phyloP scores from a whole-genome alignment of 1,140 invertebrate species.

The Drosophila lowei region DNA sequence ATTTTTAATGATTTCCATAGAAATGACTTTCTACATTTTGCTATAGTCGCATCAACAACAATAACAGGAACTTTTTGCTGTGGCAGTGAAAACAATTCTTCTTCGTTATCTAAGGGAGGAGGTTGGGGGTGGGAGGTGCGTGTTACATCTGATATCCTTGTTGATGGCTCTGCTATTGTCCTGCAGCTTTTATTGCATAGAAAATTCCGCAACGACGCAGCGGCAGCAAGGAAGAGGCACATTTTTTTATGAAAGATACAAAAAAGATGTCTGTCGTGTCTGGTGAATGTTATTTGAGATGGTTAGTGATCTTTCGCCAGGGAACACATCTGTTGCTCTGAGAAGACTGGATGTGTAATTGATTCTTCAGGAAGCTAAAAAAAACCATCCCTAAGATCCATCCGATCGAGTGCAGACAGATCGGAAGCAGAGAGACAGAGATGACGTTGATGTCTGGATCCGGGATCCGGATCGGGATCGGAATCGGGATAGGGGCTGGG shows the following conservation, averaged over 20 bases:
- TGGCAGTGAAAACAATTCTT: slow-evolving; percentile 34
- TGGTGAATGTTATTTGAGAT: slow-evolving; percentile 56
- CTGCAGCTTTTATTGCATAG: slow-evolving; percentile 19
- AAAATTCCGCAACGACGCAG: slow-evolving; percentile 5
- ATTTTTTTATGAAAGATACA: not conserved
- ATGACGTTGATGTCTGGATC: slow-evolving; percentile 50
- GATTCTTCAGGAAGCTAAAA: slow-evolving; percentile 71
- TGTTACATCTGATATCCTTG: slow-evolving; percentile 37
- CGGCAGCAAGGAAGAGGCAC: slow-evolving; percentile 23
- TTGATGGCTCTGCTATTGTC: slow-evolving; percentile 18
- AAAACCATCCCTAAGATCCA: not conserved
- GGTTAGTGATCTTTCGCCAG: slow-evolving; percentile 51
- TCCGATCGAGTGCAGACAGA: slow-evolving; percentile 52
- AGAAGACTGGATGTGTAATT: slow-evolving; percentile 52
- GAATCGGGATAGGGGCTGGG: not conserved
- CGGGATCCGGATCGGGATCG: slow-evolving; percentile 3
- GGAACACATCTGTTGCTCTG: slow-evolving; percentile 67
- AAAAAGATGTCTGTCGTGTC: slow-evolving; percentile 54
- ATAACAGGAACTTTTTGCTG: slow-evolving; percentile 3
- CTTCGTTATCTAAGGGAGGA: slow-evolving; percentile 17
- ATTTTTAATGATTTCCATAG: slow-evolving; percentile 42
- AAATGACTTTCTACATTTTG: slow-evolving; percentile 32
- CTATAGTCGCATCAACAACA: slow-evolving; percentile 25
- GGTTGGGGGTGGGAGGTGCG: not conserved
- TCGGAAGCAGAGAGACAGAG: slow-evolving; percentile 65